Evolutionary conservation across 1,140 invertebrate genomes (phyloP).

Genomic region (Drosophila bipectinata): DNA sequence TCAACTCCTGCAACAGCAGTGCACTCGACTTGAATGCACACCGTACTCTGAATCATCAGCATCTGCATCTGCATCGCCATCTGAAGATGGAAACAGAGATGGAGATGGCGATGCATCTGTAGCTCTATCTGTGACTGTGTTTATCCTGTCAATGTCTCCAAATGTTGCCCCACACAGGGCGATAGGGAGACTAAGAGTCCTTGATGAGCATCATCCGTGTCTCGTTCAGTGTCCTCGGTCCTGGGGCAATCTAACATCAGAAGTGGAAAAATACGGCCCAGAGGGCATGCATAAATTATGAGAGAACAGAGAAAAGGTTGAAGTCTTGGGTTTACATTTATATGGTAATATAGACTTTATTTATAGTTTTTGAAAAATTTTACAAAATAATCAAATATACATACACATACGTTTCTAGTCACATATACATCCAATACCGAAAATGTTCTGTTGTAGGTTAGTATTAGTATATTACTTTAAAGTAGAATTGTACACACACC

Average conservation of each 20-base stretch:
- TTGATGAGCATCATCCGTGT: slow-evolving; percentile 31
- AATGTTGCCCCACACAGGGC: not conserved
- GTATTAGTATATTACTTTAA: slow-evolving; percentile 48
- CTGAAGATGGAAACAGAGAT: not conserved
- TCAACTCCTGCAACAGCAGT: slow-evolving; percentile 11
- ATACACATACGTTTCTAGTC: slow-evolving; percentile 81
- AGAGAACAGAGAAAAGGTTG: slow-evolving; percentile 35
- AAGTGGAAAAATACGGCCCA: slow-evolving; percentile 32
- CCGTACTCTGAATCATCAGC: slow-evolving; percentile 1
- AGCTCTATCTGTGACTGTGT: slow-evolving; percentile 21
- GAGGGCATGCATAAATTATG: slow-evolving; percentile 40
- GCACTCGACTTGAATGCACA: slow-evolving; percentile 26
- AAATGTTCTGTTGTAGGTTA: slow-evolving; percentile 68
- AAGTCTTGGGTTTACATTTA: slow-evolving; percentile 64
- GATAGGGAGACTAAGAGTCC: slow-evolving; percentile 3
- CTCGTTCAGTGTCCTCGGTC: slow-evolving; percentile 23
- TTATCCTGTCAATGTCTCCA: slow-evolving; percentile 27
- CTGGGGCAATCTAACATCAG: slow-evolving; percentile 14
- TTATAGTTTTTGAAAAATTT: slow-evolving; percentile 83
- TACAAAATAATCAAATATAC: slow-evolving; percentile 83
- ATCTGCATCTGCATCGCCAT: not conserved
- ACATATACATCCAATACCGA: slow-evolving; percentile 82
- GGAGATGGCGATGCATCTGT: slow-evolving; percentile 4
- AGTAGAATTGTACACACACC: slow-evolving; percentile 56
- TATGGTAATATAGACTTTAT: slow-evolving; percentile 83